Evolutionary conservation across 2,797 vertebrate species (phyloP), one percentile per base, ranked within the genome.

Genomic region (Enteromius unitaeniatus): DNA sequence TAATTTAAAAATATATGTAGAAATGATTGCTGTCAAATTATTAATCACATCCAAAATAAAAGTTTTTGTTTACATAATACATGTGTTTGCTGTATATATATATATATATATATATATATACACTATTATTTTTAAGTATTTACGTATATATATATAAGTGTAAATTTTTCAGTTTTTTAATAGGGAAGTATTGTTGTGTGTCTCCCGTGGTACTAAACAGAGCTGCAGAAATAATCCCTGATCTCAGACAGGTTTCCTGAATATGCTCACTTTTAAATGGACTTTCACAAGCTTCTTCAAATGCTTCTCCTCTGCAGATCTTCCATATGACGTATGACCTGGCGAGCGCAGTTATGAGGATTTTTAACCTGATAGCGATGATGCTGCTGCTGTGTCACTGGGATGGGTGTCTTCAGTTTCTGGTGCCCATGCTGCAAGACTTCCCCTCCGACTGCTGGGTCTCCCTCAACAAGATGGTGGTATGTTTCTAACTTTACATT

Each of bases 241-340:
- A 31, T 51, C 49, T 1, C 45, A 73, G 15, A 73, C 70, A 34
- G 9, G 4, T 10, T 53, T 55, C 6, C 10, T 11, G 2, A 14
- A 74, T 3, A n/a, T 0, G 2, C 40, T 14, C n/a, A 47, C n/a
- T 10, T 28, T 28, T 19, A 2, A 19, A 10, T 10, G 5, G 19
- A 51, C 45, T 28, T 31, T 51, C 15, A 31, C 14, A 45, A 19
- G 28, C 26, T 31, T 14, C 34, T 4, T 6, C 47, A 67, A 11
- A 47, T 7, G 17, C 3, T 81, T 78, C 2, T 49, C 19, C 19
- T 34, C 68, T 9, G 0, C 90, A 98, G 97, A 98, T 99, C 87
- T 99, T 98, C 94, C 97, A 98, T 89, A 98, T 98, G 97, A 98
- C 97, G 64, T 98, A 98, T 0, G 97, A 99, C 93, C 93, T 99